A percentile compares a stretch with the other conserved stretches of the same genome.
phyloP scores from a whole-genome alignment of 2,113 vertebrate genomes.

The Acanthisitta chloris region DNA sequence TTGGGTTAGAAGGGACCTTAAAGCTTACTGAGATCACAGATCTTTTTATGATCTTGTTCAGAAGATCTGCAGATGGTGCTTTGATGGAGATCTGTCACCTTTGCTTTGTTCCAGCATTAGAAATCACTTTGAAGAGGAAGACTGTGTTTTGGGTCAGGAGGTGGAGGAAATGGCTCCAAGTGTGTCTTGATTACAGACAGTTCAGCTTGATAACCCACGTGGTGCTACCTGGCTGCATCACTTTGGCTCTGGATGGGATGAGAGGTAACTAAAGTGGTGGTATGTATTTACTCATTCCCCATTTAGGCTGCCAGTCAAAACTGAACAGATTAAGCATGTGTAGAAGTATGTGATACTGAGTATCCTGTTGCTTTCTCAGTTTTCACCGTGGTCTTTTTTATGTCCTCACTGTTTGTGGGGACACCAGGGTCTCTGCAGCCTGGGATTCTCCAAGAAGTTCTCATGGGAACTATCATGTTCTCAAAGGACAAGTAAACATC shows the following conservation, averaged over 20 bases:
- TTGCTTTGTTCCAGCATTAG: background rate
- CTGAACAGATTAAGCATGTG: fast-evolving
- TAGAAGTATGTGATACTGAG: background rate
- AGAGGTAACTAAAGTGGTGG: background rate
- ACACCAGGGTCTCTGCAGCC: background rate
- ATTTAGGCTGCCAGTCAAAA: background rate
- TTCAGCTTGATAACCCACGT: background rate
- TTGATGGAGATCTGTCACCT: background rate
- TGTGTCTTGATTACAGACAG: background rate
- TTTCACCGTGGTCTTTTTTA: background rate
- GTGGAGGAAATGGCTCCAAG: background rate
- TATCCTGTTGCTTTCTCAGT: background rate
- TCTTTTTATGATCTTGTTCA: background rate
- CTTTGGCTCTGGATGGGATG: background rate
- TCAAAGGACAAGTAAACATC: slow-evolving; percentile 33
- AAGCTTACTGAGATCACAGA: background rate
- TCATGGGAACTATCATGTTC: background rate
- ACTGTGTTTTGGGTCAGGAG: background rate
- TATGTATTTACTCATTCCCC: background rate
- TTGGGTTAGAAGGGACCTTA: background rate
- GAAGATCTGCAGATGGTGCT: background rate
- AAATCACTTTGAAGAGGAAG: background rate
- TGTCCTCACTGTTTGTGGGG: background rate
- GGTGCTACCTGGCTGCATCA: background rate
- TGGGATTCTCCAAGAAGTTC: slow-evolving; percentile 11